These are phyloP conservation scores for Cotesia glomerata DNA, from an alignment of 1,140 invertebrate species.

Conservation along the genomic window DNA sequence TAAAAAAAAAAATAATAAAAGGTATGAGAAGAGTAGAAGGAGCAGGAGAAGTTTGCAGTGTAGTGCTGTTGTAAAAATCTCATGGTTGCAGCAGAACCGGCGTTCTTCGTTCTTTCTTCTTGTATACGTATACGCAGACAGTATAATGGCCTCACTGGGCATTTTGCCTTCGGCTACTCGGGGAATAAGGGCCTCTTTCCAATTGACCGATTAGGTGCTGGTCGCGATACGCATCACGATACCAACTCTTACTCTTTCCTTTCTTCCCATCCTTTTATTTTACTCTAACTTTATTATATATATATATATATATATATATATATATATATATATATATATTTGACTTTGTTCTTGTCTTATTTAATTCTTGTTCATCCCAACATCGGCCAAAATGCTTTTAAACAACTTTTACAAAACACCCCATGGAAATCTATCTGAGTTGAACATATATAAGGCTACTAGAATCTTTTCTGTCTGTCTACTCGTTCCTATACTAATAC, in stretches of 20 bases:
- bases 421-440: background rate
- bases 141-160: conserved; percentile 55
- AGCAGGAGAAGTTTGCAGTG: conserved; percentile 26
- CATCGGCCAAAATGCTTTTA: background rate
- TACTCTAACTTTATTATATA: background rate
- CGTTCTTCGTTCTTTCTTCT: conserved; percentile 9
- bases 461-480: too few species aligned
- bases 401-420: background rate
- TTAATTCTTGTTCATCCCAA: too few species aligned
- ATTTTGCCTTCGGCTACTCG: conserved; percentile 37
- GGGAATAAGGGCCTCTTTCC: conserved; percentile 49
- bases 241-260: background rate
- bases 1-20: conserved; percentile 30
- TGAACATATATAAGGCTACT: too few species aligned
- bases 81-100: background rate
- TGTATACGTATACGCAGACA: conserved; percentile 40
- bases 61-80: conserved; percentile 48
- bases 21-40: conserved; percentile 37
- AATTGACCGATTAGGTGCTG: conserved; percentile 41
- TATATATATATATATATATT: background rate
- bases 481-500: too few species aligned
- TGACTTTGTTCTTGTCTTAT: background rate
- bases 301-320: background rate
- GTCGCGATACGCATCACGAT: conserved; percentile 19
- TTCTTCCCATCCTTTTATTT: background rate